Percentiles rank a stretch among this genome's conserved stretches.
These are phyloP conservation scores for Macrostomum cliftonense DNA, from an alignment of 2,888 invertebrate genomes.

Conservation along the genomic window DNA sequence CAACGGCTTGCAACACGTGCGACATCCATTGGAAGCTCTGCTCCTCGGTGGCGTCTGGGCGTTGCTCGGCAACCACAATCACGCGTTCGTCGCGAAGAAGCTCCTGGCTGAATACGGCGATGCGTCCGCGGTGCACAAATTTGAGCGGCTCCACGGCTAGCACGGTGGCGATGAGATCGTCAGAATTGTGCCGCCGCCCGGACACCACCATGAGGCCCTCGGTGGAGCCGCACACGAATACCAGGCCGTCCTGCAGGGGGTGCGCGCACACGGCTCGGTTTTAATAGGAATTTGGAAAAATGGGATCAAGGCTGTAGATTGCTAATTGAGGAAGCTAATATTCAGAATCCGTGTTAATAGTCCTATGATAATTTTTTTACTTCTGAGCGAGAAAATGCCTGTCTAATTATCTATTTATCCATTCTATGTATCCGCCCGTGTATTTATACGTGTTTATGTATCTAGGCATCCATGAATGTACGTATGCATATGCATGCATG, in stretches of 20 bases:
- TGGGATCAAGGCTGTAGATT: no score
- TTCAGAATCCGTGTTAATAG: no score
- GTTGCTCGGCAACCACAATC: constrained; percentile 92
- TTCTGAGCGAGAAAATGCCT: no score
- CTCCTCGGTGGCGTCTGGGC: constrained; percentile 94
- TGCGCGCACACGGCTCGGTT: no score
- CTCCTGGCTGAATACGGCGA: constrained; percentile 87
- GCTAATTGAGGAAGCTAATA: no score
- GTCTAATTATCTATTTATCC: no score
- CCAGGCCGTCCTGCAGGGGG: constrained; percentile 50
- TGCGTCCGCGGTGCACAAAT: constrained; percentile 83
- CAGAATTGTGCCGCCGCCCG: constrained; percentile 90
- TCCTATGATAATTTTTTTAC: no score
- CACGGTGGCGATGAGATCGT: constrained; percentile 95
- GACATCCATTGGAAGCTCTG: constrained; percentile 99
- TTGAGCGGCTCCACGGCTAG: constrained; percentile 97
- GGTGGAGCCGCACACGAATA: constrained; percentile 92
- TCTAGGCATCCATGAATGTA: no score
- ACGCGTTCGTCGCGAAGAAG: constrained; percentile 89
- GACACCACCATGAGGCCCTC: constrained; percentile 93
- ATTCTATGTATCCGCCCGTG: no score
- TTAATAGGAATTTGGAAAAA: no score
- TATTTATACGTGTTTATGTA: no score
- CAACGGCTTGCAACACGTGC: constrained; percentile 89
- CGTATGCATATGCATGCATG: no score